Evolutionary conservation across 2,888 invertebrate genomes (phyloP).

Genomic region (Tiliacea aurago): DNA sequence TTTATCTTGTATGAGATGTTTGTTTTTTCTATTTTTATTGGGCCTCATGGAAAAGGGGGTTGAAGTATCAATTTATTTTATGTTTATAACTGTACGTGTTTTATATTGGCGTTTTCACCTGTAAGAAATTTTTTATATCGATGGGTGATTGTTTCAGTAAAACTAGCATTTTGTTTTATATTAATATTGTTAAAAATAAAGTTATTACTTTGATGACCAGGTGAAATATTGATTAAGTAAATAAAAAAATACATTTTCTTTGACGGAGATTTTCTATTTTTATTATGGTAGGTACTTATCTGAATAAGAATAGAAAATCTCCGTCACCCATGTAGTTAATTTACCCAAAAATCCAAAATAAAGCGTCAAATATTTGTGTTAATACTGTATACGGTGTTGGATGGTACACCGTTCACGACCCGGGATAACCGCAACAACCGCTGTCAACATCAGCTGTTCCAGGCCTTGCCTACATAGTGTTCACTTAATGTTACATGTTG

Average conservation of each 20-base stretch:
- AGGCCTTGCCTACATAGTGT: conserved; percentile 67
- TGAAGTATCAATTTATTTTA: conserved; percentile 28
- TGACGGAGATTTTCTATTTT: too few relatives aligned
- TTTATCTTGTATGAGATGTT: conserved; percentile 31
- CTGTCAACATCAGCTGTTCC: conserved; percentile 84
- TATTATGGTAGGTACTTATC: too few relatives aligned
- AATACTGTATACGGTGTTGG: conserved; percentile 66
- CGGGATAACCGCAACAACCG: conserved; percentile 79
- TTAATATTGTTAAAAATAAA: neutral
- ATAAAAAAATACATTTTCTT: neutral
- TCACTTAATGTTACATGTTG: conserved; percentile 58
- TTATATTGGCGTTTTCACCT: neutral
- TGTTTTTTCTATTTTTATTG: conserved; percentile 41
- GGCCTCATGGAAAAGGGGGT: conserved; percentile 24
- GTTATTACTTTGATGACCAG: neutral
- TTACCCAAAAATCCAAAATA: conserved; percentile 36
- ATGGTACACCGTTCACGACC: conserved; percentile 62
- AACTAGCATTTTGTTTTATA: neutral
- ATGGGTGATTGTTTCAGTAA: neutral
- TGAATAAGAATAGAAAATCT: neutral
- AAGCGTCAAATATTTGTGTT: conserved; percentile 56
- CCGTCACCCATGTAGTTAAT: conserved; percentile 12
- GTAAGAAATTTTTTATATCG: neutral
- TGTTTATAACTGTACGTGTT: conserved; percentile 15
- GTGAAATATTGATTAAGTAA: neutral